A percentile compares a stretch with the other conserved stretches of the same genome.
Evolutionary conservation across 1,140 invertebrate species (phyloP).

Genomic region (Cherax destructor): DNA sequence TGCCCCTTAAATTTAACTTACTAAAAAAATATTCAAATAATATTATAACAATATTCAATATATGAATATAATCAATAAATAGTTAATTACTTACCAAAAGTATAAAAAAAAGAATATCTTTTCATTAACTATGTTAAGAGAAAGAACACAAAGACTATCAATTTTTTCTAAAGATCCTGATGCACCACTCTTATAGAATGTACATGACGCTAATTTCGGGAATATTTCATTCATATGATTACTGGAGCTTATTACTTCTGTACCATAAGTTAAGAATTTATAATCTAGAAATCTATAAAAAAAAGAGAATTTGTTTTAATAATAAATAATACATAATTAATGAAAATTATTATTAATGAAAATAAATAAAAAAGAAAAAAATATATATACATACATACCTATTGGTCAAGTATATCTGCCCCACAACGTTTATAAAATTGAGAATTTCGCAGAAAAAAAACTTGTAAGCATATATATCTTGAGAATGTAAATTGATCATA

Average conservation of each 20-base stretch:
- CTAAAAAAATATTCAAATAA: too few relatives aligned
- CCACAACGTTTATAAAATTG: slow-evolving; percentile 91
- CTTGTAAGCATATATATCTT: slow-evolving; percentile 90
- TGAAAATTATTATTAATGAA: too few relatives aligned
- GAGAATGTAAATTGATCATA: slow-evolving; percentile 84
- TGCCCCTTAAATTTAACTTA: too few relatives aligned
- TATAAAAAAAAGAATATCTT: slow-evolving; percentile 96
- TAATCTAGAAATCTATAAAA: slow-evolving; percentile 72
- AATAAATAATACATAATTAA: too few relatives aligned
- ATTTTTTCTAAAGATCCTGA: slow-evolving; percentile 90
- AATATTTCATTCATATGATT: slow-evolving; percentile 90
- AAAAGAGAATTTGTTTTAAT: too few relatives aligned
- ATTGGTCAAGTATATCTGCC: slow-evolving; percentile 94
- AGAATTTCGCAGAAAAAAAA: slow-evolving; percentile 89
- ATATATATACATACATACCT: slow-evolving; percentile 83
- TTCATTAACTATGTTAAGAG: slow-evolving; percentile 94
- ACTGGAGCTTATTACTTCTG: slow-evolving; percentile 87
- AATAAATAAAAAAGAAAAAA: too few relatives aligned
- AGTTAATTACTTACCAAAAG: slow-evolving; percentile 89
- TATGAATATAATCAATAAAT: too few relatives aligned
- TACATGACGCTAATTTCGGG: slow-evolving; percentile 93
- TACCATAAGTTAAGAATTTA: slow-evolving; percentile 90
- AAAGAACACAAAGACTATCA: slow-evolving; percentile 92
- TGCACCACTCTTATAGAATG: slow-evolving; percentile 77
- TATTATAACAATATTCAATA: too few relatives aligned